These are phyloP conservation scores for Sphinx pinastri DNA, from an alignment of 2,888 invertebrate species.

Conservation along the genomic window DNA sequence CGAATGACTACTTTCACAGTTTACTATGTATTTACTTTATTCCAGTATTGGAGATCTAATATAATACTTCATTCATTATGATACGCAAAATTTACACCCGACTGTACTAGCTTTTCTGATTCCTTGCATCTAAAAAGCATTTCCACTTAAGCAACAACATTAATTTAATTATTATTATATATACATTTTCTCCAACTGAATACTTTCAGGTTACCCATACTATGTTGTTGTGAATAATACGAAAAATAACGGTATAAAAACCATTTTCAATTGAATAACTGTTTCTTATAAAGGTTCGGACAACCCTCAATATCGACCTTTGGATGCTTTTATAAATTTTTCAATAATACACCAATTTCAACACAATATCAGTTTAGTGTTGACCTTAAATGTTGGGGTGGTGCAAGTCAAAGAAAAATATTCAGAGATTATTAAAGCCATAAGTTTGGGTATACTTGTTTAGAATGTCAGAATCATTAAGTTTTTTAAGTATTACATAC, in stretches of 20 bases:
- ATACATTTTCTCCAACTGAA: no score
- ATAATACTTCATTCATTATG: no score
- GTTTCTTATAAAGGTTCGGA: slow-evolving; percentile 3
- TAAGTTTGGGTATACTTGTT: not conserved
- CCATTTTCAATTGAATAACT: slow-evolving; percentile 3
- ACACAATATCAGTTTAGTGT: slow-evolving; percentile 58
- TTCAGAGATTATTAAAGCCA: slow-evolving; percentile 12
- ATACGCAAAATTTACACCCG: no score
- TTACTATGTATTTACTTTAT: not conserved
- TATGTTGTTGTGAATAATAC: not conserved
- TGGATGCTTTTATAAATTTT: slow-evolving; percentile 51
- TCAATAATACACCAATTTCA: slow-evolving; percentile 62
- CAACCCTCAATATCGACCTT: slow-evolving; percentile 34
- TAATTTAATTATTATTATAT: no score
- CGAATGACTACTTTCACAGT: no score
- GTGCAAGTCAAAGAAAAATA: slow-evolving; percentile 34
- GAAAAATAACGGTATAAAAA: not conserved
- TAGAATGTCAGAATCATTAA: no score
- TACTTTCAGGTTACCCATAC: no score
- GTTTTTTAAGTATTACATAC: no score
- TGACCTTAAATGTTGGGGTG: slow-evolving; percentile 50
- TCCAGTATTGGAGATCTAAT: no score
- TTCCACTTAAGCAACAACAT: no score
- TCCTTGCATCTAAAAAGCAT: no score
- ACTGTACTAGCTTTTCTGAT: no score